phyloP scores from a whole-genome alignment of 2,888 invertebrate species.

The Galerucella calmariensis region DNA sequence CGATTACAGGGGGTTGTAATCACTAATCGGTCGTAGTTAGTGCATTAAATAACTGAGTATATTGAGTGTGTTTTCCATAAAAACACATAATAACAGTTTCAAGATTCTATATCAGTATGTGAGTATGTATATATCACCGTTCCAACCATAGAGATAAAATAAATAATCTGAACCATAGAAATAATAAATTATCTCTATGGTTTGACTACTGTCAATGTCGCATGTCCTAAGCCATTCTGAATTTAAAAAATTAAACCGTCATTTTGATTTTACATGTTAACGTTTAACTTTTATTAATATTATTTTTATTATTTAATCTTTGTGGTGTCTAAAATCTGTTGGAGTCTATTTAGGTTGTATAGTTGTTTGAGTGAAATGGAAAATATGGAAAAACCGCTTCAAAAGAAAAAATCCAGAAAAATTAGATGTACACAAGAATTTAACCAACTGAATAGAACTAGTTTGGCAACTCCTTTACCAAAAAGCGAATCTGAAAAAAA shows the following conservation, averaged over 20 bases:
- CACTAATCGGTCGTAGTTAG: too few relatives aligned
- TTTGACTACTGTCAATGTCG: neutral
- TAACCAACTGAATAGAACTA: constrained; percentile 20
- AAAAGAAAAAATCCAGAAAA: constrained; percentile 16
- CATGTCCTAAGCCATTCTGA: neutral
- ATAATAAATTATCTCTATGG: too few relatives aligned
- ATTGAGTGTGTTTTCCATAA: too few relatives aligned
- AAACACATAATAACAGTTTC: too few relatives aligned
- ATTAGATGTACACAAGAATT: constrained; percentile 34
- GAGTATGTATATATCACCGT: too few relatives aligned
- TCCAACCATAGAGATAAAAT: too few relatives aligned
- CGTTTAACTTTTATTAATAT: neutral
- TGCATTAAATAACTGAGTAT: too few relatives aligned
- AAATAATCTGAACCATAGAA: too few relatives aligned
- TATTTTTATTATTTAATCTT: neutral
- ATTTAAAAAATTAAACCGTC: neutral
- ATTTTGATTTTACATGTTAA: neutral
- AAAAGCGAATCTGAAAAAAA: constrained; percentile 13
- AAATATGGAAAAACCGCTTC: constrained; percentile 3
- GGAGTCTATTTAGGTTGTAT: neutral
- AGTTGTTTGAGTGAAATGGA: too few relatives aligned
- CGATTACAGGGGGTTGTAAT: too few relatives aligned
- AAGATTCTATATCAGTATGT: too few relatives aligned
- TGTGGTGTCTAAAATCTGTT: neutral
- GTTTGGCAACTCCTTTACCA: constrained; percentile 2